Evolutionary conservation across 2,113 vertebrate genomes (phyloP).

Genomic region (Diphyllodes magnificus): DNA sequence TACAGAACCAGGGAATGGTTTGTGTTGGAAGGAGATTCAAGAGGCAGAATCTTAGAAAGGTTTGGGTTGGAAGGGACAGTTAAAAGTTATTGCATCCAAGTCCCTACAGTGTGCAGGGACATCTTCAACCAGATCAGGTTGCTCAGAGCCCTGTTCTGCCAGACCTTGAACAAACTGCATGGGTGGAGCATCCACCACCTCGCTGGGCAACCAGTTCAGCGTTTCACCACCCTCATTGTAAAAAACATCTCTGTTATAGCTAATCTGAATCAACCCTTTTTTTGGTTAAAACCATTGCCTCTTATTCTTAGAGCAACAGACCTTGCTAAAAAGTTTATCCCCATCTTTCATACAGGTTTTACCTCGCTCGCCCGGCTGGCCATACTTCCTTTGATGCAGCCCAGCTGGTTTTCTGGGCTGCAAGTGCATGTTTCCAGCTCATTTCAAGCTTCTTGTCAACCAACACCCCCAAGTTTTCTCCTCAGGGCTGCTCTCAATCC

Average conservation of each 20-base stretch:
- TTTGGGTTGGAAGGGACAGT: not conserved
- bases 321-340: not conserved
- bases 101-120: not conserved
- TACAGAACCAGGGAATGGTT: not conserved
- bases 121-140: not conserved
- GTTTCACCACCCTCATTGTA: not conserved
- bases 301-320: not conserved
- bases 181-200: not conserved
- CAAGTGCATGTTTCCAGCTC: not conserved
- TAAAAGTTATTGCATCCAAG: not conserved
- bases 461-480: not conserved
- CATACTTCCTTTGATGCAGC: not conserved
- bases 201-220: not conserved
- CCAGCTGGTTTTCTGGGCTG: not conserved
- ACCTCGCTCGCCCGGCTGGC: not conserved
- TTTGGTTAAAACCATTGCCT: not conserved
- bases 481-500: not conserved
- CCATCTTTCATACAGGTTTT: not conserved
- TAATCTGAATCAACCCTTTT: not conserved
- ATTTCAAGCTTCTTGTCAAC: not conserved
- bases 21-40: not conserved
- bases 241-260: not conserved
- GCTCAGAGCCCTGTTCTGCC: not conserved
- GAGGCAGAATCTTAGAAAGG: not conserved
- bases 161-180: not conserved